Base-by-base conservation (phyloP, 2,113 vertebrate species). In the Dolichotis patagonum region DNA sequence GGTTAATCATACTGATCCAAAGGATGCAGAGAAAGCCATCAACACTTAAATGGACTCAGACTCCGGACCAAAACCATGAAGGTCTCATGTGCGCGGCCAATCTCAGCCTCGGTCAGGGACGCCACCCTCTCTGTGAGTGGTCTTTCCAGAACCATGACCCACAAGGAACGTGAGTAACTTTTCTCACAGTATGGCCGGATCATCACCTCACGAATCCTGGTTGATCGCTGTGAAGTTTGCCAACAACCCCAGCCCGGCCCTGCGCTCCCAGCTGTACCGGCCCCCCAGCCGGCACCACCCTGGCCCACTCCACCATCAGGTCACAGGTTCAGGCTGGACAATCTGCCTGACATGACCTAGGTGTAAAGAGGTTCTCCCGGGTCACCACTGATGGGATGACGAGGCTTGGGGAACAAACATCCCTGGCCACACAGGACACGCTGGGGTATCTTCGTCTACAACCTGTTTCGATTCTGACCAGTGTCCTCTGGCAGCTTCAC, bases 271-370 rank as follows among this genome's bases (percentile, higher is more conserved):
- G 98, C 99, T 99, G 94, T 99, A 99, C 99, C 99, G 99, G 98
- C 99, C 99, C 94, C 99, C 99, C 97, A 99, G 99, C 98, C 99
- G 99, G 98, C 99, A 99, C 98, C 99, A 99, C 98, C 99, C 99
- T 7, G 99, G 99, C 77, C 99, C 99, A 52, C 99, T 99, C 78
- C 99, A 99, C 98, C 99, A 99, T 98, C 99, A 99, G 99, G 99
- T 96, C 99, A 99, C 98, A 99, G 99, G 98, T 99, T 99, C 99
- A 99, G 99, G 99, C 99, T 99, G 99, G 99, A 99, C 99, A 99
- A 99, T 99, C 99, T 99, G 99, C 99, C 99, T 99, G 99, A 99
- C 99, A 99, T 99, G 99, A 99, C 99, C 99, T 99, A 99, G 99
- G 99, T 99, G 99, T 99, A 99, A 99, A 99, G 99, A 99, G 99